A percentile compares a stretch with the other conserved stretches of the same genome.
phyloP scores from a whole-genome alignment of 2,113 vertebrate genomes.

The Brachirus orientalis region DNA sequence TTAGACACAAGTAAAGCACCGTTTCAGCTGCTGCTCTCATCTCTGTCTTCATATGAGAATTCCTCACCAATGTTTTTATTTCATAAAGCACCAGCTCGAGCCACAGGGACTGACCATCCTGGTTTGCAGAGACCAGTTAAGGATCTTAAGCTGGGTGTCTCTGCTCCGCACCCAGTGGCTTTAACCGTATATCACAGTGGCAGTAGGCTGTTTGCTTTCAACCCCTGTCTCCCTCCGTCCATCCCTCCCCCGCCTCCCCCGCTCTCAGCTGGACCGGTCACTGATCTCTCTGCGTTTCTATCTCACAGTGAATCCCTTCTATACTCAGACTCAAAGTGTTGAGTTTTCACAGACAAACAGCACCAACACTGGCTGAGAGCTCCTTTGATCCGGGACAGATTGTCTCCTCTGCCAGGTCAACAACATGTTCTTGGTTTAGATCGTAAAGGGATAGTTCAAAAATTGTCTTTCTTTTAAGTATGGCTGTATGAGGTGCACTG shows the following conservation, averaged over 20 bases:
- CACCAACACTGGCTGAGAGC: conserved; percentile 66
- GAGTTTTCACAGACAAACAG: conserved; percentile 61
- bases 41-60: conserved; percentile 34
- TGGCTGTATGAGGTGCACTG: too few relatives aligned
- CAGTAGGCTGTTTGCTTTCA: conserved; percentile 66
- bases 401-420: conserved; percentile 4
- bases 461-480: too few relatives aligned
- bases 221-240: conserved; percentile 10
- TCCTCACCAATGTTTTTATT: conserved; percentile 61
- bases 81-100: conserved; percentile 61
- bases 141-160: conserved; percentile 72
- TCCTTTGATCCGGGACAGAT: conserved; percentile 67
- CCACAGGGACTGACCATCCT: conserved; percentile 31
- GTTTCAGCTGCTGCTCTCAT: not conserved
- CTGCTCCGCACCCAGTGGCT: conserved; percentile 61
- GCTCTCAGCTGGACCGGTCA: conserved; percentile 5
- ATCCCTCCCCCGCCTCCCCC: not conserved
- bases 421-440: conserved; percentile 4
- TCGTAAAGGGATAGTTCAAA: not conserved
- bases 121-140: conserved; percentile 56
- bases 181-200: conserved; percentile 72
- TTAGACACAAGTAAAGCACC: not conserved
- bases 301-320: conserved; percentile 50
- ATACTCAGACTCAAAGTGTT: conserved; percentile 31
- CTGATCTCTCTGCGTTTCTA: conserved; percentile 53